Evolutionary conservation across 2,797 vertebrate species (phyloP).

Genomic region (Coilia nasus): DNA sequence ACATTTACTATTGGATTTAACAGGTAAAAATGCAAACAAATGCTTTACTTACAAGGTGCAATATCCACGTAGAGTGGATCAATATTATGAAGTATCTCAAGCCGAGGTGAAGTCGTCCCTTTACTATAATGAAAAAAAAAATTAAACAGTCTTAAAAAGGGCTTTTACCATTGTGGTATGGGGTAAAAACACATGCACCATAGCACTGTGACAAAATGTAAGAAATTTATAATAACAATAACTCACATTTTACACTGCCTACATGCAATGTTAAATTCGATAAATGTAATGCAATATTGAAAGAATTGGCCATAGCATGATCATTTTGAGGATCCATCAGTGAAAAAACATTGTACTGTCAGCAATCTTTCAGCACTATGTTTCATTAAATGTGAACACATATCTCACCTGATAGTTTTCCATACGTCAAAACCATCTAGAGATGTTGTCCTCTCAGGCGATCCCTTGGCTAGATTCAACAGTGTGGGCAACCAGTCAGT

Average conservation of each 20-base stretch:
- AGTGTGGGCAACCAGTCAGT: constrained; percentile 96
- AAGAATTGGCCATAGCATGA: no score
- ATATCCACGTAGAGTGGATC: constrained; percentile 83
- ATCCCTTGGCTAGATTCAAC: constrained; percentile 83
- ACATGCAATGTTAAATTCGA: no score
- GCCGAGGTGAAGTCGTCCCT: constrained; percentile 88
- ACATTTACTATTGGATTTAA: not conserved
- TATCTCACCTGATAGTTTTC: constrained; percentile 86
- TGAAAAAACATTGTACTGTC: no score
- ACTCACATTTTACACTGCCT: no score
- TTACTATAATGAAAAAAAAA: constrained; percentile 83
- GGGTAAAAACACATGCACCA: no score
- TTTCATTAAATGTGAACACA: not conserved
- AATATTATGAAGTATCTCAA: constrained; percentile 95
- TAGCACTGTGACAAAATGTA: not conserved
- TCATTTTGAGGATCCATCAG: no score
- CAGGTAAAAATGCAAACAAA: not conserved
- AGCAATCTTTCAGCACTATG: no score
- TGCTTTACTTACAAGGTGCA: constrained; percentile 77
- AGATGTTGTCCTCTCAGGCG: constrained; percentile 78
- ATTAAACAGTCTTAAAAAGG: not conserved
- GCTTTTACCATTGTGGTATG: not conserved
- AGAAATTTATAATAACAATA: no score
- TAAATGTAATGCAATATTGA: no score
- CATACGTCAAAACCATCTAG: constrained; percentile 93